Base-by-base conservation (phyloP, 2,113 vertebrate genomes). In the Boleophthalmus pectinirostris region DNA sequence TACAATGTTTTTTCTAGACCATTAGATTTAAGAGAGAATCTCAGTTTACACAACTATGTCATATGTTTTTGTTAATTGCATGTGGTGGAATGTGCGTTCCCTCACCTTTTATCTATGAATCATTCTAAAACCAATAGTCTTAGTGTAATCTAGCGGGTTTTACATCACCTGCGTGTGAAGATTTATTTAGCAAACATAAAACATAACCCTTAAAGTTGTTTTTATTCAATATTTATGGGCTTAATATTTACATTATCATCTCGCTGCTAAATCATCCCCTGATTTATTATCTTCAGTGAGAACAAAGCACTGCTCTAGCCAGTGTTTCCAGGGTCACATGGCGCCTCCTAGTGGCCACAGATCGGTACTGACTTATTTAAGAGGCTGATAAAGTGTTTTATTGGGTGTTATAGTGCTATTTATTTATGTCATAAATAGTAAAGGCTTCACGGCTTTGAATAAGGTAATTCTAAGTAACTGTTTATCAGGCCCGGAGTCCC, bases 331-430 rank as follows among this genome's bases (percentile, higher is more conserved):
- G 79, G 84, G 84, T 71, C 15, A 43, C 74, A 75, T 89, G 88
- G 86, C 88, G 75, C 90, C 92, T 85, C 89, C 92, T 88, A 78
- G 81, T 93, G 93, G 85, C 74, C 61, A 21, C 23, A 69, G 8
- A 5, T 0, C 29, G 5, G 72, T 57, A 63, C 75, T 82, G 47
- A 60, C 20, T 10, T 12, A 14, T 69, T 80, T 11, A 43, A 70
- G 21, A 24, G 33, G 54, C 71, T 72, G 58, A 66, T 65, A 1
- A 53, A 43, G 45, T 16, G 16, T 63, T 82, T 69, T 51, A 60
- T 71, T 77, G 70, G 46, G 46, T 67, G 65, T 74, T 65, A n/a
- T 45, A 73, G 24, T 73, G 58, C 72, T 54, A 76, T 79, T 88
- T 35, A 70, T 78, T 73, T 75, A 54, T 53, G 11, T 23, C n/a